These are phyloP conservation scores for Ascaphus truei DNA, from an alignment of 2,113 vertebrate species.

Conservation along the genomic window DNA sequence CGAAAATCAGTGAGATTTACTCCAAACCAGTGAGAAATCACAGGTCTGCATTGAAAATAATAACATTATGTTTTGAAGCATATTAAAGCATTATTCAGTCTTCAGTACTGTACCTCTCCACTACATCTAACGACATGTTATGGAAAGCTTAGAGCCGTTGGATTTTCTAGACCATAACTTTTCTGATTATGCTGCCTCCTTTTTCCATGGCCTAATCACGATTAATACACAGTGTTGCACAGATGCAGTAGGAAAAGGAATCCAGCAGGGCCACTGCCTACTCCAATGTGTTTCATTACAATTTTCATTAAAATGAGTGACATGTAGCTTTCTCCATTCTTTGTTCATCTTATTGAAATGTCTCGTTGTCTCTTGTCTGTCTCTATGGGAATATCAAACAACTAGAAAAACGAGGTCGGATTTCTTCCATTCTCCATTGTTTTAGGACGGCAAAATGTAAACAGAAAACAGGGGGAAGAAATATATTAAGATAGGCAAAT, in stretches of 20 bases:
- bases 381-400: slow-evolving; percentile 23
- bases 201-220: background rate
- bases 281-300: slow-evolving; percentile 11
- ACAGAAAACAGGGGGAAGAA: too few species aligned
- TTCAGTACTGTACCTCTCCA: too few species aligned
- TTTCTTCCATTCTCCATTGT: background rate
- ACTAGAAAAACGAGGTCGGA: background rate
- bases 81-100: too few species aligned
- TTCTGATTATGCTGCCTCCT: background rate
- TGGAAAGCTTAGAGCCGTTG: background rate
- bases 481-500: too few species aligned
- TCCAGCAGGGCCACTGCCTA: background rate
- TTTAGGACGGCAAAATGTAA: background rate
- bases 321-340: slow-evolving; percentile 12
- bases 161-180: background rate
- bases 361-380: slow-evolving; percentile 2
- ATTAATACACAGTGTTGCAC: slow-evolving; percentile 6
- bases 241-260: background rate
- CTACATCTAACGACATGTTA: background rate
- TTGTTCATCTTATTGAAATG: background rate
- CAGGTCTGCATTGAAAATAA: too few species aligned
- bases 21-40: too few species aligned
- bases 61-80: too few species aligned
- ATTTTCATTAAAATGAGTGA: slow-evolving; percentile 23
- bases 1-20: too few species aligned